Evolutionary conservation across 1,140 invertebrate species (phyloP), one percentile per base, ranked within the genome.

Genomic region (Asbolus verrucosus): DNA sequence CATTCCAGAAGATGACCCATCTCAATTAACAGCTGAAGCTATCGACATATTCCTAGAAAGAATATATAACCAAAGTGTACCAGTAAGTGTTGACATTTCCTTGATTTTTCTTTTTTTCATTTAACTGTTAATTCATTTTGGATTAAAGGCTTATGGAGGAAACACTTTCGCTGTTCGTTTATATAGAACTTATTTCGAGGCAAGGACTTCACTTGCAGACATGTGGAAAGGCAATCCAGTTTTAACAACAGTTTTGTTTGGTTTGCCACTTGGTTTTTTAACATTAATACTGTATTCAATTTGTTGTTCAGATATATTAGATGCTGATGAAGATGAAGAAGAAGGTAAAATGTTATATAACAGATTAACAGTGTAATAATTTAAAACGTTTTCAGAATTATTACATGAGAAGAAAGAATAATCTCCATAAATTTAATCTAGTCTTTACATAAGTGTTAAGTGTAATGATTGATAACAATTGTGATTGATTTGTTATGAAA

Each of bases 211-310:
- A 1, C 80, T 96, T 15, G 81, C 82, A 18, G 89, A 92, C 50
- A 96, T 97, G 94, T 97, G 94, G 94, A 84, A 85, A 72, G 94
- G 94, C 13, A 96, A 97, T 84, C 95, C 95, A 1, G 90, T 96
- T 27, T 82, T 97, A 39, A 96, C 94, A 4, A 86, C 92, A 14
- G 88, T 97, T 3, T 84, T 97, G 4, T 94, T 95, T 82, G 94
- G 94, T 6, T 84, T 98, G 31, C 96, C 96, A 6, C 81, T 94
- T 24, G 92, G 94, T 9, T 97, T 98, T 80, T 86, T 98, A 5
- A 91, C 91, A n/a, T 87, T 98, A 0, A 98, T 98, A 77, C 90
- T 93, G 78, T 98, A 98, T 79, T 94, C 94, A 1, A 92, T 95
- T 70, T 98, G 94, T 81, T 98, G 95, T 82, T 90, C 94, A 15